These are phyloP conservation scores for Heliconius charithonia DNA, from an alignment of 2,888 invertebrate species.

Conservation along the genomic window DNA sequence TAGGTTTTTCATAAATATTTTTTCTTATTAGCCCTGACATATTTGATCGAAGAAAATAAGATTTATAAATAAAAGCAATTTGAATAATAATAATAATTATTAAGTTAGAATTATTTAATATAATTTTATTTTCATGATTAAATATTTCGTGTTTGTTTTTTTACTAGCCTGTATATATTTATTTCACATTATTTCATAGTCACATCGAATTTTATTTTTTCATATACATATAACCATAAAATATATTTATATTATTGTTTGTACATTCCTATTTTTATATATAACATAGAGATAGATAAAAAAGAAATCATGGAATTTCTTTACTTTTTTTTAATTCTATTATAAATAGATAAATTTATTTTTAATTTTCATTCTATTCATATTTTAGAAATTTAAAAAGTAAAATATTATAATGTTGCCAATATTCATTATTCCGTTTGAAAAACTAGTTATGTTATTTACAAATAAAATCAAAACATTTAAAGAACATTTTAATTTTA, in stretches of 20 bases:
- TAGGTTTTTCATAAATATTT: too few species aligned
- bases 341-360: conserved; percentile 1
- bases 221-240: not conserved
- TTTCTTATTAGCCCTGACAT: too few species aligned
- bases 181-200: not conserved
- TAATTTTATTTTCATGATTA: not conserved
- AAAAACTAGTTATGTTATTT: not conserved
- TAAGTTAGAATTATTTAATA: too few species aligned
- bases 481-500: not conserved
- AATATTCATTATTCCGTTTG: not conserved
- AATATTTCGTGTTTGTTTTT: not conserved
- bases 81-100: too few species aligned
- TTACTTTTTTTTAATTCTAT: conserved; percentile 21
- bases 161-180: not conserved
- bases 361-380: not conserved
- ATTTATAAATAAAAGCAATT: too few species aligned
- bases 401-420: not conserved
- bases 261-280: conserved; percentile 31
- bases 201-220: conserved; percentile 11
- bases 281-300: not conserved
- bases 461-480: not conserved
- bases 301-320: conserved; percentile 13
- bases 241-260: conserved; percentile 6
- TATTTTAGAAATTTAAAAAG: not conserved
- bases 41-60: too few species aligned